These are phyloP conservation scores for Chymomyza costata DNA, from an alignment of 1,140 invertebrate species.

Conservation along the genomic window DNA sequence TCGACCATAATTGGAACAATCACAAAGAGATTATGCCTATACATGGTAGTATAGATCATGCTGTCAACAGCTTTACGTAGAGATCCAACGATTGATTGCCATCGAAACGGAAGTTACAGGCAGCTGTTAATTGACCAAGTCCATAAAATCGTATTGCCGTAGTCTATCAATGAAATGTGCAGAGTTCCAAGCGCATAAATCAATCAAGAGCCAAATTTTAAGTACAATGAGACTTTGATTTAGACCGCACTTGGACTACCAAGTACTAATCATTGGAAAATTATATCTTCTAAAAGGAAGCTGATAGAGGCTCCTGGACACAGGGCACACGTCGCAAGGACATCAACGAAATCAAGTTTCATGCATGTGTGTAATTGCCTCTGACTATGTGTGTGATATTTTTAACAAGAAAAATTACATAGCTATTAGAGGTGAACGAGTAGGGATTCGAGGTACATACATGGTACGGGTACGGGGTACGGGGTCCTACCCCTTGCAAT, in stretches of 20 bases:
- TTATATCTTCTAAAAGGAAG: neutral
- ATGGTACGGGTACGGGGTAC: too few species aligned
- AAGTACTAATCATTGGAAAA: too few species aligned
- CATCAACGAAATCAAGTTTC: constrained; percentile 58
- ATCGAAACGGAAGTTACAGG: constrained; percentile 49
- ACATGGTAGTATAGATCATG: constrained; percentile 59
- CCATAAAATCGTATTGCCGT: constrained; percentile 48
- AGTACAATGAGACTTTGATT: constrained; percentile 43
- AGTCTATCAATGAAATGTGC: constrained; percentile 31
- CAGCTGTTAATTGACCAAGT: constrained; percentile 66
- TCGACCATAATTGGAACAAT: constrained; percentile 36
- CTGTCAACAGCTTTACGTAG: constrained; percentile 29
- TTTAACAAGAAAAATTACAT: constrained; percentile 60
- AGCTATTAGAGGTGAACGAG: constrained; percentile 45
- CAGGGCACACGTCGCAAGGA: constrained; percentile 60
- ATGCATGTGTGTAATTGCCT: too few species aligned
- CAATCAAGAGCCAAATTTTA: constrained; percentile 29
- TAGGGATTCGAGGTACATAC: too few species aligned
- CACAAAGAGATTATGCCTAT: neutral
- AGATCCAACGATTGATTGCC: constrained; percentile 17
- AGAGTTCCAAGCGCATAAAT: constrained; percentile 39
- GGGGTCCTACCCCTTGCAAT: neutral
- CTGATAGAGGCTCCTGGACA: neutral
- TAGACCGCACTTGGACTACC: constrained; percentile 32
- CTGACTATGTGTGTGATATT: too few species aligned